Base-by-base conservation (phyloP, 2,797 vertebrate species). In the Myripristis jacobus region DNA sequence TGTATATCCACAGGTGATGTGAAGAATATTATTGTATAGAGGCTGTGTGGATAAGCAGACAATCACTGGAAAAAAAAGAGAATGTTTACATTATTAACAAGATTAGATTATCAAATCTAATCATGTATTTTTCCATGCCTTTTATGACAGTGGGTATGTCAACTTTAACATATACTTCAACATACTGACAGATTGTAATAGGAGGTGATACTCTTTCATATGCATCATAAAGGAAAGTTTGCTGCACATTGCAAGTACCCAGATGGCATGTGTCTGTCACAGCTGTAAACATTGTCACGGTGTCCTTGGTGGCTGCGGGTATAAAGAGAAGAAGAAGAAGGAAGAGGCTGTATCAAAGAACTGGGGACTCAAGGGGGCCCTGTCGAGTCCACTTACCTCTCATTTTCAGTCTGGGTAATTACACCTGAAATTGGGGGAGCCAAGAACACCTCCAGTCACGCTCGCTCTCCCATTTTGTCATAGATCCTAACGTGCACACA, bases 361-460 rank as follows among this genome's bases (percentile, higher is more conserved):
- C 80, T 74, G 34, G 46, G 43, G 73, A 57, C 78, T 75, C 54
- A 29, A 54, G 52, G 73, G 71, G 54, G 50, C 55, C 66, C 59
- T 87, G 89, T 89, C 88, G 43, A 43, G 63, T 86, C 74, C 77
- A 80, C 85, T 92, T 89, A 88, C 83, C 73, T 84, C 81, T 86
- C 63, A 55, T 91, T 85, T 87, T 83, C 68, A 70, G 75, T 81
- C 78, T 50, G 69, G 80, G 91, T 92, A 89, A 92, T 92, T 93
- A 92, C 90, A 89, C 81, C 82, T 89, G 89, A 83, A 91, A 91
- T 87, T 84, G 91, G 74, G 66, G 55, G 77, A 75, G 63, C 74
- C 60, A 11, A 57, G 82, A 84, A 74, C 69, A 88, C 77, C 76
- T 63, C 60, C 64, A 56, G 66, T 66, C 79, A 48, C 70, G 74